Evolutionary conservation across 2,797 vertebrate species (phyloP).

Genomic region (Eulemur mongoz): DNA sequence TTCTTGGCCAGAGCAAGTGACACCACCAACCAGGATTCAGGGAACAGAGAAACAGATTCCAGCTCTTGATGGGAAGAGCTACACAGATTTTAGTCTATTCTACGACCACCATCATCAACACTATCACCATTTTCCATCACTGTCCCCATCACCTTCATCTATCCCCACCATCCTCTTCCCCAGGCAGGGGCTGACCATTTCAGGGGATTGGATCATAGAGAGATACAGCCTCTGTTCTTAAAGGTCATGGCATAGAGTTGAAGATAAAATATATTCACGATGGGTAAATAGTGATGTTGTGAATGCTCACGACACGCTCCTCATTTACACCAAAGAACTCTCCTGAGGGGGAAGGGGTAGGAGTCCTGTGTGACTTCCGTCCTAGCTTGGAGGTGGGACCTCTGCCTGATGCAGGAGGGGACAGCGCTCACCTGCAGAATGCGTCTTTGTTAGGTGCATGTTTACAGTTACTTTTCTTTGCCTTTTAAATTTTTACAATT

Average conservation of each 20-base stretch:
- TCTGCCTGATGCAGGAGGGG: neutral
- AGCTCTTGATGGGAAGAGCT: neutral
- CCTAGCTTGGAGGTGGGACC: too few relatives aligned
- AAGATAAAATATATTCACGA: neutral
- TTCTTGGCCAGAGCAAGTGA: neutral
- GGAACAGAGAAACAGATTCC: neutral
- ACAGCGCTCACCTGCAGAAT: too few relatives aligned
- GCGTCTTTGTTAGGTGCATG: neutral
- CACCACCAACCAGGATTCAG: neutral
- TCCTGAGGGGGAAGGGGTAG: neutral
- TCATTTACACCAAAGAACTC: neutral
- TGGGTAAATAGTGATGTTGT: rapidly evolving
- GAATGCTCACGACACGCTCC: too few relatives aligned
- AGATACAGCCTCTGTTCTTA: neutral
- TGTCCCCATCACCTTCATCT: too few relatives aligned
- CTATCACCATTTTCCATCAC: neutral
- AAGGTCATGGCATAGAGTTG: neutral
- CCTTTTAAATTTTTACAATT: neutral
- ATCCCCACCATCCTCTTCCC: neutral
- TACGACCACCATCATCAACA: too few relatives aligned
- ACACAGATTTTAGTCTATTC: neutral
- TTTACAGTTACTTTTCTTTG: neutral
- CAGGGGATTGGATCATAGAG: neutral
- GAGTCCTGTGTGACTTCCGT: neutral
- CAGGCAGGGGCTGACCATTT: neutral